A percentile compares a stretch with the other conserved stretches of the same genome.
phyloP scores from a whole-genome alignment of 2,113 vertebrate genomes.

The Laticauda laticaudata region DNA sequence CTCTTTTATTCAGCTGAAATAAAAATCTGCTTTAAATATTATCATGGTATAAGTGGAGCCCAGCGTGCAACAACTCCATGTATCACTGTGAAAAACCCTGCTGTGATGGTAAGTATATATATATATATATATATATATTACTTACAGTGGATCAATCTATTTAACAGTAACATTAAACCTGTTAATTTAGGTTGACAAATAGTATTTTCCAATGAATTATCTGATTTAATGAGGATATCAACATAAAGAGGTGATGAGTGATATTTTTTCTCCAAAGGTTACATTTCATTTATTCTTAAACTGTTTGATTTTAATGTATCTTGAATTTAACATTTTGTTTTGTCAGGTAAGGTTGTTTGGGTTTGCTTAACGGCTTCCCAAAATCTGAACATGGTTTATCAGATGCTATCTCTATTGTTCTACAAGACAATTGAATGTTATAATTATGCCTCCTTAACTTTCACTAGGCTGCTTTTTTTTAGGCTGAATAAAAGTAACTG shows the following conservation, averaged over 20 bases:
- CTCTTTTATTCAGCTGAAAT: constrained; percentile 85
- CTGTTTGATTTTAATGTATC: not conserved
- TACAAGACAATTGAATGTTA: not conserved
- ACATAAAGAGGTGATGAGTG: not conserved
- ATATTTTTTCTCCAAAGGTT: not conserved
- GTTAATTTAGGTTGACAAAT: not conserved
- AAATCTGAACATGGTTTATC: not conserved
- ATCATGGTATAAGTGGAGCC: constrained; percentile 94
- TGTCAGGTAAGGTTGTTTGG: not conserved
- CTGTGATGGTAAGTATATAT: constrained; percentile 84
- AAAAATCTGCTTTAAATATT: constrained; percentile 98
- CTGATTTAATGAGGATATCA: not conserved
- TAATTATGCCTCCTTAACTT: not conserved
- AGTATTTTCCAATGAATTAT: not conserved
- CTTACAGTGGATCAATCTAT: not conserved
- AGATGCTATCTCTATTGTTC: not conserved
- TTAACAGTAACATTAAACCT: not conserved
- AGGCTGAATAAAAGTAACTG: not conserved
- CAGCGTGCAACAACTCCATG: constrained; percentile 94
- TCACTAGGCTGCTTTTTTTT: not conserved
- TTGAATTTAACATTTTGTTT: not conserved
- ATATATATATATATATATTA: constrained; percentile 35
- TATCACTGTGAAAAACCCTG: constrained; percentile 96
- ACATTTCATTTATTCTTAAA: not conserved
- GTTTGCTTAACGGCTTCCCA: not conserved